Evolutionary conservation across 2,888 invertebrate genomes (phyloP).

Genomic region (Cerastis leucographa): DNA sequence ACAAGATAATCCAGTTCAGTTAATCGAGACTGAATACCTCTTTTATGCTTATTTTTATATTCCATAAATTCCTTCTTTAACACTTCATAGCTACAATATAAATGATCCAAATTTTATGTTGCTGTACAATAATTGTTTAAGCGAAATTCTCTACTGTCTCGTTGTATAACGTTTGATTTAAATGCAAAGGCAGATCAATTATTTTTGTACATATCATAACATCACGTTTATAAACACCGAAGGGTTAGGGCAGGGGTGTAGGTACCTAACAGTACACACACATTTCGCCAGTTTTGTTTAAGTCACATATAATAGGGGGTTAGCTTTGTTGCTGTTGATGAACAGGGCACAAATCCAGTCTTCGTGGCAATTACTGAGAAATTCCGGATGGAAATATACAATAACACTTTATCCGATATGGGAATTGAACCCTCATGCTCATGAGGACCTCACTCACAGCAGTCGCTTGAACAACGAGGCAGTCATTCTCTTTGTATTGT

Average conservation of each 20-base stretch:
- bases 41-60: slow-evolving; percentile 3
- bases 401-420: not conserved
- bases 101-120: too few relatives aligned
- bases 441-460: not conserved
- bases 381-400: not conserved
- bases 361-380: not conserved
- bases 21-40: slow-evolving; percentile 41
- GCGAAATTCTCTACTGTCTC: not conserved
- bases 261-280: too few relatives aligned
- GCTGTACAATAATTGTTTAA: not conserved
- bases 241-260: too few relatives aligned
- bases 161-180: not conserved
- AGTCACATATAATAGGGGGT: too few relatives aligned
- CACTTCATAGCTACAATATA: too few relatives aligned
- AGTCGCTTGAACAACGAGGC: not conserved
- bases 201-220: too few relatives aligned
- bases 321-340: too few relatives aligned
- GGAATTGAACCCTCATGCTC: fast-evolving
- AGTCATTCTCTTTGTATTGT: not conserved
- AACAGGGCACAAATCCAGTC: too few relatives aligned
- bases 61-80: not conserved
- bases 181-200: not conserved
- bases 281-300: too few relatives aligned
- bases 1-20: slow-evolving; percentile 55
- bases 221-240: too few relatives aligned